Evolutionary conservation across 2,797 vertebrate species (phyloP).

Genomic region (Selene dorsalis): DNA sequence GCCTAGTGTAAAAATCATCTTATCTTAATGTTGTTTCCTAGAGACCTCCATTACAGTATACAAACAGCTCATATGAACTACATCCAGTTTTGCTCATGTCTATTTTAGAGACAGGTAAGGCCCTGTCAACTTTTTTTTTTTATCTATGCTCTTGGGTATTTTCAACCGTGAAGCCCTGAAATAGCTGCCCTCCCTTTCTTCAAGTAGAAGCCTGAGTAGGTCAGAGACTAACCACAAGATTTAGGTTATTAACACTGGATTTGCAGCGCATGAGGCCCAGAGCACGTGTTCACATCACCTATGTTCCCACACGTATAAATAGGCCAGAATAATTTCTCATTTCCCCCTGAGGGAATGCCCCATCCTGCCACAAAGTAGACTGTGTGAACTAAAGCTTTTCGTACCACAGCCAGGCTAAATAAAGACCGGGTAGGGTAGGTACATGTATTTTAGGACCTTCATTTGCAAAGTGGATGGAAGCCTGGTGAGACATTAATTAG

Average conservation of each 20-base stretch:
- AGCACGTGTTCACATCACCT: slow-evolving; percentile 38
- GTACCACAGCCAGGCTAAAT: slow-evolving; percentile 33
- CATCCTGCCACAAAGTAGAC: slow-evolving; percentile 1
- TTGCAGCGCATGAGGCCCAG: slow-evolving; percentile 17
- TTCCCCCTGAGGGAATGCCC: slow-evolving; percentile 38
- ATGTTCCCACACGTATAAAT: slow-evolving; percentile 51
- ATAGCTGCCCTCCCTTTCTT: slow-evolving; percentile 26
- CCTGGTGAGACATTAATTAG: slow-evolving; percentile 5
- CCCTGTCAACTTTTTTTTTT: not conserved
- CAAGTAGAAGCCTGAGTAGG: slow-evolving; percentile 47
- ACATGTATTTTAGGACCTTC: slow-evolving; percentile 15
- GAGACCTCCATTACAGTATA: not conserved
- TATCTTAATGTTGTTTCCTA: not conserved
- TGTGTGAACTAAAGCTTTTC: slow-evolving; percentile 15
- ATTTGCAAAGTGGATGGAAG: slow-evolving; percentile 30
- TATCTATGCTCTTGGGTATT: slow-evolving; percentile 12
- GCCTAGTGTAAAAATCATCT: not conserved
- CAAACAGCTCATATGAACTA: not conserved
- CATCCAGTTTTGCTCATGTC: slow-evolving; percentile 10
- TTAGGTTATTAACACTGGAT: slow-evolving; percentile 53
- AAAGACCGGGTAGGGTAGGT: slow-evolving; percentile 26
- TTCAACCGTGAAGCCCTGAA: slow-evolving; percentile 26
- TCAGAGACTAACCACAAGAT: slow-evolving; percentile 47
- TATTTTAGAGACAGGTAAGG: slow-evolving; percentile 29
- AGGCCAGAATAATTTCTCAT: slow-evolving; percentile 51